These are phyloP conservation scores for Thunnus albacares DNA, from an alignment of 2,797 vertebrate species.

Conservation along the genomic window DNA sequence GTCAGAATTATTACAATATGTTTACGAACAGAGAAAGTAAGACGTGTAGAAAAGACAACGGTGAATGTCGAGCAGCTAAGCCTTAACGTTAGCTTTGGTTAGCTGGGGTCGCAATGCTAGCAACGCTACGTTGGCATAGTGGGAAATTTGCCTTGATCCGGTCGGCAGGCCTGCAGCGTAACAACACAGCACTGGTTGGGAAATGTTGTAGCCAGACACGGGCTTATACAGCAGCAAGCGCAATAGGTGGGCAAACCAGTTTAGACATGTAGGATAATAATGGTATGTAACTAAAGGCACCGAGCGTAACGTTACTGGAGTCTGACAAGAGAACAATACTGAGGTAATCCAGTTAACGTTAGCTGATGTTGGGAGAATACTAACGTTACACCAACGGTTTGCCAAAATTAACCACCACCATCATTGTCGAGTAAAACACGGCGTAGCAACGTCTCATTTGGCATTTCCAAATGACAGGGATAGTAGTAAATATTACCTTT, in stretches of 20 bases:
- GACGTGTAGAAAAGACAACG: not conserved
- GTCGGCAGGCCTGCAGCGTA: constrained; percentile 59
- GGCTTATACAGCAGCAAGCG: not conserved
- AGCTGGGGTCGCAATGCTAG: constrained; percentile 71
- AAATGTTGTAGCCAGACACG: not conserved
- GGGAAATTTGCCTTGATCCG: constrained; percentile 37
- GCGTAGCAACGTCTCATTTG: constrained; percentile 1
- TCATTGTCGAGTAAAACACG: constrained; percentile 20
- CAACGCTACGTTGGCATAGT: constrained; percentile 72
- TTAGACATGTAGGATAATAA: not conserved
- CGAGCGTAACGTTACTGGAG: not conserved
- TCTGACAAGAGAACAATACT: constrained; percentile 22
- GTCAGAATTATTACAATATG: fast-evolving
- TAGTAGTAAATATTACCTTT: constrained; percentile 62
- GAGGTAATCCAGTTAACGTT: not conserved
- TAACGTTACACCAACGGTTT: constrained; percentile 3
- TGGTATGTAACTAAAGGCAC: no score
- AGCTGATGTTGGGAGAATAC: not conserved
- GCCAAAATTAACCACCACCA: constrained; percentile 23
- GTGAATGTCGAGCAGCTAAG: not conserved
- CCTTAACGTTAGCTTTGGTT: constrained; percentile 50
- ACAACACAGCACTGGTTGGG: constrained; percentile 3
- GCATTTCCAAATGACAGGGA: not conserved
- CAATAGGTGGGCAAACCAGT: not conserved
- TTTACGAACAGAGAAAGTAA: fast-evolving